Conservation (phyloP, 2,797 vertebrate genomes). For the Numenius phaeopus region DNA sequence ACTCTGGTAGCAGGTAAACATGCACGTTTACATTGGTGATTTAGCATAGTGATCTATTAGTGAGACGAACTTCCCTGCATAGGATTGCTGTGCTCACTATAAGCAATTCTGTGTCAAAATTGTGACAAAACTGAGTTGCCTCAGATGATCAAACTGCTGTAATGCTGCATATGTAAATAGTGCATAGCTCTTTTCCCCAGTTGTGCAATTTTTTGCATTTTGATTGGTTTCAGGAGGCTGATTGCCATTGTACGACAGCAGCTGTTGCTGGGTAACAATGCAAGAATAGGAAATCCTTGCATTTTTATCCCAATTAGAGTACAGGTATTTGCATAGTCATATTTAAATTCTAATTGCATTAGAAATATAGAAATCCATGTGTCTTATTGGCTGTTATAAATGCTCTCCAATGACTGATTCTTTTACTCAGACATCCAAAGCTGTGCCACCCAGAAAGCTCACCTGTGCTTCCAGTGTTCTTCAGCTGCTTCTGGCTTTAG, state of each 20-base stretch:
- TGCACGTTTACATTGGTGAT: background rate
- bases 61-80: background rate
- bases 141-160: background rate
- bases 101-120: background rate
- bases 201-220: constrained; percentile 12
- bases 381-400: background rate
- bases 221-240: constrained; percentile 26
- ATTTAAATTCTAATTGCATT: background rate
- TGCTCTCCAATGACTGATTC: background rate
- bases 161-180: background rate
- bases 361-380: background rate
- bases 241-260: background rate
- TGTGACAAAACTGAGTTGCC: background rate
- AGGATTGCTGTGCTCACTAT: background rate
- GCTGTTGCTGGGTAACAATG: constrained; percentile 44
- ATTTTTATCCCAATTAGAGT: background rate
- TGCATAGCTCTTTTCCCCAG: background rate
- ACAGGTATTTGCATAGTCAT: background rate
- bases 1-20: background rate
- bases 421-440: background rate
- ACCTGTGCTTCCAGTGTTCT: background rate
- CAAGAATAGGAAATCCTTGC: background rate
- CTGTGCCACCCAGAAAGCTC: background rate
- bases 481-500: background rate
- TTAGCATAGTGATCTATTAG: background rate